Conservation (phyloP, 1,140 invertebrate genomes). For the Zophobas atratus region DNA sequence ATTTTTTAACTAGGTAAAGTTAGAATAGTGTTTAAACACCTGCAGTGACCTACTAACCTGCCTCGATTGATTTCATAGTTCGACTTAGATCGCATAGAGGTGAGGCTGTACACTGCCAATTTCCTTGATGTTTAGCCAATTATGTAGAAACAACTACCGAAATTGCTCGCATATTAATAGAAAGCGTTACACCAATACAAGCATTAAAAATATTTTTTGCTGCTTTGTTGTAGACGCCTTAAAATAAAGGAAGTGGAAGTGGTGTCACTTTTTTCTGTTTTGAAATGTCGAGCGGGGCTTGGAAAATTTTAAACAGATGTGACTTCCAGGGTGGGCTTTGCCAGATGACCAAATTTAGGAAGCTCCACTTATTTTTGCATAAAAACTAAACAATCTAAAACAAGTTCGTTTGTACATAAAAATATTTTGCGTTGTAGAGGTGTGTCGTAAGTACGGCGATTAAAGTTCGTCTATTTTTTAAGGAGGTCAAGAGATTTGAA, state of each 20-base stretch:
- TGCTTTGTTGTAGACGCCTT: conserved; percentile 8
- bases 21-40: background rate
- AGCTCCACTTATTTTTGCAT: background rate
- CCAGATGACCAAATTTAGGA: conserved; percentile 10
- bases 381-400: conserved; percentile 26
- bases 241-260: background rate
- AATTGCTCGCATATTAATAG: conserved; percentile 10
- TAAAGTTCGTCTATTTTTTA: no score
- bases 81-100: conserved; percentile 22
- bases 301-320: background rate
- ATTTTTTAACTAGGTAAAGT: background rate
- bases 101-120: conserved; percentile 25
- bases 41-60: conserved; percentile 12
- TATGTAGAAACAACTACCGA: conserved; percentile 11
- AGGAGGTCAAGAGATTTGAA: no score
- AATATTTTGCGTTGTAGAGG: background rate
- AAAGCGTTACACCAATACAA: background rate
- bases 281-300: background rate
- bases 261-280: background rate
- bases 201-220: conserved; percentile 6
- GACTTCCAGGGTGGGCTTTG: conserved; percentile 8
- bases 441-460: no score
- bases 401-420: conserved; percentile 7
- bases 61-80: conserved; percentile 1
- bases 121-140: conserved; percentile 31